phyloP scores from a whole-genome alignment of 2,113 vertebrate genomes.

The Phyllostomus discolor region DNA sequence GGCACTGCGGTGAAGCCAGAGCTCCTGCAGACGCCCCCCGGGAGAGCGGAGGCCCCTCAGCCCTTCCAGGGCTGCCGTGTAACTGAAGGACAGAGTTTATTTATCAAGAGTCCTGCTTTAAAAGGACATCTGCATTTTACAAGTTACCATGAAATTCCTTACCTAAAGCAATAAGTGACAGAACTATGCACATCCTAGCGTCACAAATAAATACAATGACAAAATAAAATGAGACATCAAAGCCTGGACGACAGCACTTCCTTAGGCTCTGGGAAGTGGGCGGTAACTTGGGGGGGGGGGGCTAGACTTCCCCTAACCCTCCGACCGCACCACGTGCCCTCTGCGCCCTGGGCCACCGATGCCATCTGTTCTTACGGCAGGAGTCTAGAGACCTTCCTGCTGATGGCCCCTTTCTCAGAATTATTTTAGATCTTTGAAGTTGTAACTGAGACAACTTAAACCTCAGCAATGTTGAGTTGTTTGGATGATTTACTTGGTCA shows the following conservation, averaged over 20 bases:
- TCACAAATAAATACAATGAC: neutral
- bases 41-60: rapidly evolving
- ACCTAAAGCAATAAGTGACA: neutral
- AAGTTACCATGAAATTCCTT: neutral
- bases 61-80: neutral
- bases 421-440: neutral
- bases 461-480: neutral
- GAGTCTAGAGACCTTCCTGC: neutral
- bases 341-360: neutral
- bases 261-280: no score
- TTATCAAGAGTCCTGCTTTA: neutral
- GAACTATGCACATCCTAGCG: neutral
- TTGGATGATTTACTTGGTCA: neutral
- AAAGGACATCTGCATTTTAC: neutral
- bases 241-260: neutral
- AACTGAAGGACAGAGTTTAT: neutral
- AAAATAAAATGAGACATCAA: neutral
- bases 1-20: neutral
- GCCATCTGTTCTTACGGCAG: neutral
- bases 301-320: neutral
- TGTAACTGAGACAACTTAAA: neutral
- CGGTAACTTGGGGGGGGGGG: neutral
- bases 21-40: neutral
- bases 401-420: neutral
- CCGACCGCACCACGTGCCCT: neutral